A percentile compares a stretch with the other conserved stretches of the same genome.
These are phyloP conservation scores for Cebus imitator DNA, from an alignment of 2,113 vertebrate species.

Conservation along the genomic window DNA sequence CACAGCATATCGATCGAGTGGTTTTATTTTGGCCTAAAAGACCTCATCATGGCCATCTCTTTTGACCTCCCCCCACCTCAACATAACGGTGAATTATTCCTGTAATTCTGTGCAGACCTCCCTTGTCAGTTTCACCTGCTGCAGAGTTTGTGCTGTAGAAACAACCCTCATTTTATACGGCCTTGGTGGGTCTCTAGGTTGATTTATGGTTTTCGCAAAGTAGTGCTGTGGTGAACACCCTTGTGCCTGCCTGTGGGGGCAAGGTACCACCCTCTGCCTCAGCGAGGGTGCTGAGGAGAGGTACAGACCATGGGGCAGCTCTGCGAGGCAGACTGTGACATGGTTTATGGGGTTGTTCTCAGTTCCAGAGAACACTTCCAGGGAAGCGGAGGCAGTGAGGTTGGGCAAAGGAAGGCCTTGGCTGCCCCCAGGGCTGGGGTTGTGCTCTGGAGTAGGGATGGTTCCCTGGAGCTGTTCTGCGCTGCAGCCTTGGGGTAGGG, in stretches of 20 bases:
- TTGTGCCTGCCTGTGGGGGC: fast-evolving
- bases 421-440: fast-evolving
- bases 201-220: too few relatives aligned
- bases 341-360: too few relatives aligned
- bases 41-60: not conserved
- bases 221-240: fast-evolving
- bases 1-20: not conserved
- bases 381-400: not conserved
- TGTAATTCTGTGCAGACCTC: fast-evolving
- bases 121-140: fast-evolving
- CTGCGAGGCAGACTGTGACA: fast-evolving
- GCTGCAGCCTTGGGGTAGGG: fast-evolving
- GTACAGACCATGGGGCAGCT: not conserved
- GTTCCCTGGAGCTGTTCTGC: not conserved
- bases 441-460: not conserved
- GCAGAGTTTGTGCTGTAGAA: not conserved
- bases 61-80: not conserved
- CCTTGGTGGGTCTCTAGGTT: not conserved
- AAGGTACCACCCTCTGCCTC: not conserved
- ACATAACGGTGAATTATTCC: fast-evolving
- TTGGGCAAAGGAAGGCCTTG: not conserved
- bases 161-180: fast-evolving
- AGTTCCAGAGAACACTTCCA: not conserved
- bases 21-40: not conserved
- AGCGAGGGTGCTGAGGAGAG: fast-evolving